These are phyloP conservation scores for Danio rerio DNA, from an alignment of 2,113 vertebrate species.

Conservation along the genomic window GRCz12tu NC_133195.1:34114001-34114500, in stretches of 20 bases:
- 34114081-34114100: not conserved
- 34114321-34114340: constrained; percentile 94
- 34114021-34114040: too few species aligned
- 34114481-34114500: constrained; percentile 94
- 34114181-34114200: not conserved
- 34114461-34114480: constrained; percentile 35
- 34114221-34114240: constrained; percentile 93
- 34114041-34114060: too few species aligned
- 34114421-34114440: not conserved
- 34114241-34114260: constrained; percentile 97
- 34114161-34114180: not conserved
- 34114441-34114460: not conserved
- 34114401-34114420: not conserved
- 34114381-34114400: constrained; percentile 72
- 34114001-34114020: too few species aligned
- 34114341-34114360: constrained; percentile 98
- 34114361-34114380: constrained; percentile 96
- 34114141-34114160: not conserved
- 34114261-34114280: constrained; percentile 97
- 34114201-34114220: not conserved
- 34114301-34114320: constrained; percentile 99
- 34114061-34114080: not conserved
- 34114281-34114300: constrained; percentile 97
- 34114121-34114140: not conserved
- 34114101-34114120: not conserved